Evolutionary conservation across 2,113 vertebrate genomes (phyloP), one percentile per base, ranked within the genome.

Genomic region (Oryzias celebensis): DNA sequence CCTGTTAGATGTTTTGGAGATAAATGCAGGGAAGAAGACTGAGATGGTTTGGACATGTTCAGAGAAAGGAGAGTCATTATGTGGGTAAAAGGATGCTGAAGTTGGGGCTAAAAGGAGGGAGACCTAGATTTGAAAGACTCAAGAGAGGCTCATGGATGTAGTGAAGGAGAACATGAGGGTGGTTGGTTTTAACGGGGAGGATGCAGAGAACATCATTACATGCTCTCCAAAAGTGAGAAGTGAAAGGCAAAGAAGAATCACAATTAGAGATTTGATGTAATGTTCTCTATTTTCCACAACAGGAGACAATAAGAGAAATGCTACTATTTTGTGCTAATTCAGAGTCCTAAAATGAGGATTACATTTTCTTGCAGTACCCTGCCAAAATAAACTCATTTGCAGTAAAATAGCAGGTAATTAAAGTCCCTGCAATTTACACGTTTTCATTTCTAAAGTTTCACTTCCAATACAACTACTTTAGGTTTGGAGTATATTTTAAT

Each of bases 381-480:
- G 51, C 4, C 43, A 26, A 62, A 51, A 43, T 23, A 43, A 42
- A 22, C 20, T 14, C 47, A 50, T 28, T 52, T 51, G 26, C 51
- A 31, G 22, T 46, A 45, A 64, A 17, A 15, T 23, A 20, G 60
- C 52, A 20, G n/a, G 52, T 72, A 64, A 71, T 64, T 60, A 53
- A 67, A 68, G 45, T 52, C 7, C 18, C 51, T 23, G 20, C 13
- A 44, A 45, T 57, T 73, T 52, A 2, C 52, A 42, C 67, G 45
- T 53, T 16, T 2, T 16, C 7, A 5, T 17, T 26, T 46, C 14
- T 6, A 0, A 48, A 44, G 23, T 62, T n/a, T 45, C 0, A 1
- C n/a, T 41, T 59, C 54, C 7, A 4, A 49, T 62, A 48, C 18
- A 18, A 18, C 7, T 18, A 18, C 17, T 18, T 20, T 20, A 7